Base-by-base conservation (phyloP, 2,888 invertebrate genomes). In the Lottia scabra region DNA sequence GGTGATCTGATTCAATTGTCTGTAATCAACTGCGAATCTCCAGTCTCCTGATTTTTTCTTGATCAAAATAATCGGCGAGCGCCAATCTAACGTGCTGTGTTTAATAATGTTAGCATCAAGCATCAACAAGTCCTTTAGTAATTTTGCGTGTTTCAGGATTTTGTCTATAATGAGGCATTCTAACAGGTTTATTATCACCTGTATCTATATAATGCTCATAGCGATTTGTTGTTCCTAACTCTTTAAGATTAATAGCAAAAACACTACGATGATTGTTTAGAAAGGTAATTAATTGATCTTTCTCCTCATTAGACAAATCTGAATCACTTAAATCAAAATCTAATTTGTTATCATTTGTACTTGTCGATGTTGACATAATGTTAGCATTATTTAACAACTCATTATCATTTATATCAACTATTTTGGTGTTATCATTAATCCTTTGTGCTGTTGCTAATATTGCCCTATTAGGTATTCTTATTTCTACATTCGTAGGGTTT, bases 11-110 rank as follows among this genome's bases (percentile, higher is more conserved):
- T 78, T 78, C 5, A 80, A 56, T 19, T 67, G 64, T 0, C 79
- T 27, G 48, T 73, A 80, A 48, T 81, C 77, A 5, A 79, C 64
- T 4, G 75, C 75, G 65, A 81, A 79, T 19, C 81, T 62, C 16
- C 71, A 75, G 2, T 71, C 70, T 3, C 76, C 74, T 15, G 62
- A 63, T 63, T 73, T 73, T 63, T 80, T 77, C 38, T 70, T 70
- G 3, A 75, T 76, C 4, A 80, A 45, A 8, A 77, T 65, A n/a
- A n/a, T n/a, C n/a, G n/a, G 15, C 77, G 76, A 13, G 77, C 78
- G 30, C 72, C 71, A 38, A 63, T 65, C 78, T 78, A 78, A 6
- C 67, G 38, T 78, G 16, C 67, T 71, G 63, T 77, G 19, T 45
- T 75, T 26, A 62, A 75, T 65, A 44, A 75, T 62, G 2, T 81